A percentile compares a stretch with the other conserved stretches of the same genome.
These are phyloP conservation scores for Tyrannus savana DNA, from an alignment of 2,113 vertebrate species.

Conservation along the genomic window DNA sequence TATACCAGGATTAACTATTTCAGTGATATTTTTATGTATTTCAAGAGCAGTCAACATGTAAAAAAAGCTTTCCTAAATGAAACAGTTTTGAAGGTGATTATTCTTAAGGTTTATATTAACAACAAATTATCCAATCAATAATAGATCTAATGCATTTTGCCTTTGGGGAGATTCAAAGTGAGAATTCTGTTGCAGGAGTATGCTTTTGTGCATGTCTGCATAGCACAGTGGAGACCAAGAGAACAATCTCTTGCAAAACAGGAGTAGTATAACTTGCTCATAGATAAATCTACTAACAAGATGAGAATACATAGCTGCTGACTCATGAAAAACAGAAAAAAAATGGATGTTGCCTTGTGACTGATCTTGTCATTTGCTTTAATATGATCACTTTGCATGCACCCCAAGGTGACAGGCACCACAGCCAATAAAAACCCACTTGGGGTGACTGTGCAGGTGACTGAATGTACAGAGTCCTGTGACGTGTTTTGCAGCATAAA, in stretches of 20 bases:
- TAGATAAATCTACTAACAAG: background rate
- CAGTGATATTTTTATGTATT: constrained; percentile 37
- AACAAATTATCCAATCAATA: background rate
- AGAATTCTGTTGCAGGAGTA: background rate
- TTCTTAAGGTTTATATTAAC: background rate
- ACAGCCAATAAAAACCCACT: background rate
- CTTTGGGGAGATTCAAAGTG: background rate
- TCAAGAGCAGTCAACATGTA: background rate
- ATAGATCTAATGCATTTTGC: background rate
- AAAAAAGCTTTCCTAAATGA: background rate
- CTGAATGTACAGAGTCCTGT: background rate
- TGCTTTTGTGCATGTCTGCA: background rate
- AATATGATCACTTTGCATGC: background rate
- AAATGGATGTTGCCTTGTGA: background rate
- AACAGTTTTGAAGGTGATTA: background rate
- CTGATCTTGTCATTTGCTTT: background rate
- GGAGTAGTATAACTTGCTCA: background rate
- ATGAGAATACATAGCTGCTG: background rate
- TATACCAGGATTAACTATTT: constrained; percentile 60
- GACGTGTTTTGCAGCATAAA: background rate
- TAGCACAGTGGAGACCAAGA: background rate
- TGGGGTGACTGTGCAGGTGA: no score
- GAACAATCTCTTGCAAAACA: background rate
- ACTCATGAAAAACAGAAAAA: background rate
- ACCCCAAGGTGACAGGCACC: background rate